A percentile compares a stretch with the other conserved stretches of the same genome.
These are phyloP conservation scores for Uropetala carovei DNA, from an alignment of 2,888 invertebrate genomes.

Conservation along the genomic window DNA sequence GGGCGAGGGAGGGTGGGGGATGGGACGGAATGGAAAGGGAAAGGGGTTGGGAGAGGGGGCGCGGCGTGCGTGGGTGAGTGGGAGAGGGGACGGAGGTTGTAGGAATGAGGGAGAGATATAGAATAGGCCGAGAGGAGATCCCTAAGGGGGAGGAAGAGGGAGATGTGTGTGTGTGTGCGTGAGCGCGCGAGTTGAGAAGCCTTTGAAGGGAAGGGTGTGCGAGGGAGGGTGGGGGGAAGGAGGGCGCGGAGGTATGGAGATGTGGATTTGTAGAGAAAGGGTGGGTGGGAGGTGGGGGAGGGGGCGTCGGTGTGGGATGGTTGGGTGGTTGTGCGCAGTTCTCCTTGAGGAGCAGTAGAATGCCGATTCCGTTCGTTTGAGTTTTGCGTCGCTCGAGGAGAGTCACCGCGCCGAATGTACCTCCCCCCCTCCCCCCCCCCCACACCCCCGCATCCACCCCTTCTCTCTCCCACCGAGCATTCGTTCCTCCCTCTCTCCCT, in stretches of 20 bases:
- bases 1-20: background rate
- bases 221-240: background rate
- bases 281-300: background rate
- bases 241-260: background rate
- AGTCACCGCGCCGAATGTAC: constrained; percentile 42
- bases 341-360: constrained; percentile 9
- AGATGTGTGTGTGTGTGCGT: background rate
- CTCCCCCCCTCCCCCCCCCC: background rate
- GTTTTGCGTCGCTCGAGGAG: constrained; percentile 36
- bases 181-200: constrained; percentile 1
- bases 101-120: background rate
- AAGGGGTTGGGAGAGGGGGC: background rate
- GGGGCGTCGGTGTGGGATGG: background rate
- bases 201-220: background rate
- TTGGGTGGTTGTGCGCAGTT: background rate
- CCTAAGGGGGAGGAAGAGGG: background rate
- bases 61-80: background rate
- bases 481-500: background rate
- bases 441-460: too few relatives aligned
- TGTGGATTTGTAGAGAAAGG: background rate
- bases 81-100: background rate
- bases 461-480: too few relatives aligned
- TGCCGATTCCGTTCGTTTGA: constrained; percentile 47
- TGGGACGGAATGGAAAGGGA: background rate
- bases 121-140: background rate